These are phyloP conservation scores for Clusia tigrina DNA, from an alignment of 2,888 invertebrate species.

Conservation along the genomic window DNA sequence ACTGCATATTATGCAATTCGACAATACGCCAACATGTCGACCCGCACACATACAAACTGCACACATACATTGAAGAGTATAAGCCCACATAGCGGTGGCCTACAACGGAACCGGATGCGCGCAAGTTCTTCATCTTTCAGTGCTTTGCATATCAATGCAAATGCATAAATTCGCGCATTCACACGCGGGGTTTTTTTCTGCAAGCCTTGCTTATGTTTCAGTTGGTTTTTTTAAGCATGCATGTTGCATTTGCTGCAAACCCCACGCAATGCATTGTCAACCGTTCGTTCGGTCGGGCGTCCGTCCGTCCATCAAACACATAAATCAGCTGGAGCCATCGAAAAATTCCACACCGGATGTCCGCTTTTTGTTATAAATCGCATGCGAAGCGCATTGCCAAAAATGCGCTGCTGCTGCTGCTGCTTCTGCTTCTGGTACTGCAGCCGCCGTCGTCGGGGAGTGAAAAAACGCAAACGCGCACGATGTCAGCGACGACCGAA, in stretches of 20 bases:
- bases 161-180: constrained; percentile 49
- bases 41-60: constrained; percentile 34
- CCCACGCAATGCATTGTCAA: constrained; percentile 33
- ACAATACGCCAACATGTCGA: constrained; percentile 56
- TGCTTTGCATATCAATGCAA: constrained; percentile 61
- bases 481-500: constrained; percentile 40
- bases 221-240: constrained; percentile 32
- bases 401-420: constrained; percentile 18
- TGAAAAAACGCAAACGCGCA: constrained; percentile 26
- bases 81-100: constrained; percentile 9
- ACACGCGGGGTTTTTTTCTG: constrained; percentile 8
- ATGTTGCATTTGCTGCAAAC: constrained; percentile 21
- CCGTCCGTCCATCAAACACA: constrained; percentile 56
- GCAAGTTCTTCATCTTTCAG: constrained; percentile 37
- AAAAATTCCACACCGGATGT: constrained; percentile 45
- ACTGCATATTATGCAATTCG: constrained; percentile 60
- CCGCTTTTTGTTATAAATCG: constrained; percentile 42
- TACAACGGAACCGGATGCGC: constrained; percentile 41
- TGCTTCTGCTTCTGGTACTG: too few species aligned
- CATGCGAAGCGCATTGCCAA: constrained; percentile 38
- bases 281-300: constrained; percentile 31
- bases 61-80: neutral
- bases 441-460: constrained; percentile 6
- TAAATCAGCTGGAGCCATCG: constrained; percentile 59
- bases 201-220: neutral